Percentiles rank a stretch among this genome's conserved stretches.
Conservation (phyloP, 1,140 invertebrate genomes). For the Pseudachorutes palmiensis region DNA sequence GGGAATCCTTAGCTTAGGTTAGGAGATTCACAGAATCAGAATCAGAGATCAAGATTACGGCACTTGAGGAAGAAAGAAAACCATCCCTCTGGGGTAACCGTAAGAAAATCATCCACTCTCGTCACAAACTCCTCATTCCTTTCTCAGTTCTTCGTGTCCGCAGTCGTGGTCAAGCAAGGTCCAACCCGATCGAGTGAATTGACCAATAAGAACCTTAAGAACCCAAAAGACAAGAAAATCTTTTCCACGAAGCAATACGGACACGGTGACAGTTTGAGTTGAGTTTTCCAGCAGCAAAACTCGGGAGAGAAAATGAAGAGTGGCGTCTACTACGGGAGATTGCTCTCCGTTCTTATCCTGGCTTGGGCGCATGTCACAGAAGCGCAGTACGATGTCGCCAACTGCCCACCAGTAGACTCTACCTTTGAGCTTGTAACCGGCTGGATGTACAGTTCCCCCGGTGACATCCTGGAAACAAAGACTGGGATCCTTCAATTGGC, state of each 20-base stretch:
- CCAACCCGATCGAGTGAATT: too few relatives aligned
- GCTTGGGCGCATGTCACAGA: background rate
- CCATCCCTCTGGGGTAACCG: constrained; percentile 19
- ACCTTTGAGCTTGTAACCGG: constrained; percentile 50
- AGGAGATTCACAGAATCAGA: too few relatives aligned
- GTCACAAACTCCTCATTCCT: background rate
- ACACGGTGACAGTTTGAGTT: too few relatives aligned
- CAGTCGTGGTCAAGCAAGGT: too few relatives aligned
- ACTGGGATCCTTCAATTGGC: constrained; percentile 46
- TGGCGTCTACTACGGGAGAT: too few relatives aligned
- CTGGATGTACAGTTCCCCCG: constrained; percentile 46
- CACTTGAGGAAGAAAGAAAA: constrained; percentile 25
- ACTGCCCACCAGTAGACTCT: constrained; percentile 36
- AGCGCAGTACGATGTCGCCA: constrained; percentile 31
- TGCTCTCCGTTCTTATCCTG: background rate
- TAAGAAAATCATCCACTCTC: constrained; percentile 15
- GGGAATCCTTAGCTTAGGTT: background rate
- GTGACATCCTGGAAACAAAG: constrained; percentile 45
- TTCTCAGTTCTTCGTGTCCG: background rate
- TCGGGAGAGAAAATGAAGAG: too few relatives aligned
- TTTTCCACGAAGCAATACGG: too few relatives aligned
- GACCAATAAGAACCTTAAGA: too few relatives aligned
- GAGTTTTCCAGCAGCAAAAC: too few relatives aligned
- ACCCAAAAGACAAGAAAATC: too few relatives aligned
- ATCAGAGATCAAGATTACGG: constrained; percentile 18